Evolutionary conservation across 2,888 invertebrate genomes (phyloP), one percentile per base, ranked within the genome.

Genomic region (Acronicta aceris): DNA sequence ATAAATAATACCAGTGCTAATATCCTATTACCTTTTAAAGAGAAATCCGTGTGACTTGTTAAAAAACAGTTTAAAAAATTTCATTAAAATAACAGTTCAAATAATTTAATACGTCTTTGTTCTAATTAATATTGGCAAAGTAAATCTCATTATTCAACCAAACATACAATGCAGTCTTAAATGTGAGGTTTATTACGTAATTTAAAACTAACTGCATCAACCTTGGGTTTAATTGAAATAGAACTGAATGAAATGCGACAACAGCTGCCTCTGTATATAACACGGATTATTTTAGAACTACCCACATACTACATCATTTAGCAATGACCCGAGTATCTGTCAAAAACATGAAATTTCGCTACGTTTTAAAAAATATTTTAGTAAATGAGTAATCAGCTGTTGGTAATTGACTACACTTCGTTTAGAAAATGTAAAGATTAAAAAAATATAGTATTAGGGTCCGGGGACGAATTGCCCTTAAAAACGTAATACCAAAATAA

Each of bases 191-290:
- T 50, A 59, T 75, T 56, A 53, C 65, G 72, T 64, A 66, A 73
- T 67, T 62, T 65, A 41, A 38, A 48, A 56, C 59, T 63, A 66
- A 73, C 69, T 75, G 79, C 79, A 79, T 51, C 77, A 76, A 65
- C 82, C 82, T 83, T 82, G 79, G 65, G 53, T 43, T 46, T 52
- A 55, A 65, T 78, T 72, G 53, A 84, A 84, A 84, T 83, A 83
- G 81, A 80, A 57, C 61, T 64, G 63, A 65, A 65, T 72, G 73
- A 78, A 60, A 68, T 65, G 77, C 60, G 54, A 52, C 65, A 76
- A 73, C 83, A 82, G 82, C 83, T 82, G 83, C 59, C 58, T 62
- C 51, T 50, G 60, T 60, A 51, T 54, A 65, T 60, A 65, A 71
- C 57, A 13, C 41, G 36, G 59, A 53, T 65, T 60, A 55, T 65